A percentile compares a stretch with the other conserved stretches of the same genome.
These are phyloP conservation scores for human (Homo sapiens) DNA, from an alignment of 2,113 vertebrate species.

Conservation along the genomic window GRCh38 chr20:55287501-55288000, in stretches of 20 bases:
- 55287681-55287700: background rate
- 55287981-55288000: background rate
- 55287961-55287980: background rate
- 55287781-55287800: background rate
- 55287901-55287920: background rate
- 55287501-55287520: rapidly evolving
- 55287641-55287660: background rate
- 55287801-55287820: background rate
- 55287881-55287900: background rate
- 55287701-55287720: background rate
- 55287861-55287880: background rate
- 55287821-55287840: background rate
- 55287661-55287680: background rate
- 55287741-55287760: background rate
- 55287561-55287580: background rate
- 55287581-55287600: background rate
- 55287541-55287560: background rate
- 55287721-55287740: background rate
- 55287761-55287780: background rate
- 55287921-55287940: background rate
- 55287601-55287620: background rate
- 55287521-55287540: rapidly evolving
- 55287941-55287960: background rate
- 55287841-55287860: background rate
- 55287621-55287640: background rate